These are phyloP conservation scores for Daphoenositta chrysoptera DNA, from an alignment of 2,113 vertebrate genomes.

Conservation along the genomic window DNA sequence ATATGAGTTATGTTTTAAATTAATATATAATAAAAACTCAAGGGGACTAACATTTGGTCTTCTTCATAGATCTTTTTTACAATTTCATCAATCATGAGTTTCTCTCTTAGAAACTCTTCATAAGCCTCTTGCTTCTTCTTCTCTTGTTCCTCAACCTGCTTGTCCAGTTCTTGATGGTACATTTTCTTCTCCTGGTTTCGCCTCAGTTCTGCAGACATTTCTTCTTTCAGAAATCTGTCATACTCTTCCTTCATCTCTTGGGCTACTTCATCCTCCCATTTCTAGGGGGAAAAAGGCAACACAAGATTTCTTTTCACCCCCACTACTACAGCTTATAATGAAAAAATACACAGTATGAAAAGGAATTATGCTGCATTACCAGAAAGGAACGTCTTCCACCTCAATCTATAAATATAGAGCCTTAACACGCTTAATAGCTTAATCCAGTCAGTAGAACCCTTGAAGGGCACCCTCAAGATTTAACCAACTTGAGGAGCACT, in stretches of 20 bases:
- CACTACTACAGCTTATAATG: background rate
- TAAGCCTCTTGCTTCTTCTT: constrained; percentile 81
- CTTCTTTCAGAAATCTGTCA: constrained; percentile 63
- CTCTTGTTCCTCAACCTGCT: constrained; percentile 86
- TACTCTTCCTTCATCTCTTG: constrained; percentile 77
- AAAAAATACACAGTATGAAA: background rate
- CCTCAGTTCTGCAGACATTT: constrained; percentile 69
- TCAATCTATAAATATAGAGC: background rate
- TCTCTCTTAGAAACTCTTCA: constrained; percentile 89
- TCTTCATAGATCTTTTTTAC: constrained; percentile 91
- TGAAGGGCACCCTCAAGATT: background rate
- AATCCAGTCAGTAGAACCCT: background rate
- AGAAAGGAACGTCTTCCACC: background rate
- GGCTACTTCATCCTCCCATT: constrained; percentile 76
- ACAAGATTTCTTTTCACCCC: background rate
- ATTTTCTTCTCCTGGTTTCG: constrained; percentile 68
- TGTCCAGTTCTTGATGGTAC: constrained; percentile 82
- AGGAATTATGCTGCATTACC: background rate
- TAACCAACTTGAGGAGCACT: background rate
- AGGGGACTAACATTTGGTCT: constrained; percentile 81
- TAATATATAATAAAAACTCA: background rate
- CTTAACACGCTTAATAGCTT: background rate
- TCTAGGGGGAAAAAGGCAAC: constrained; percentile 64
- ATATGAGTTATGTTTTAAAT: background rate
- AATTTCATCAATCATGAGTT: constrained; percentile 90